Evolutionary conservation across 2,888 invertebrate genomes (phyloP), one percentile per base, ranked within the genome.

Genomic region (Brassicogethes aeneus): DNA sequence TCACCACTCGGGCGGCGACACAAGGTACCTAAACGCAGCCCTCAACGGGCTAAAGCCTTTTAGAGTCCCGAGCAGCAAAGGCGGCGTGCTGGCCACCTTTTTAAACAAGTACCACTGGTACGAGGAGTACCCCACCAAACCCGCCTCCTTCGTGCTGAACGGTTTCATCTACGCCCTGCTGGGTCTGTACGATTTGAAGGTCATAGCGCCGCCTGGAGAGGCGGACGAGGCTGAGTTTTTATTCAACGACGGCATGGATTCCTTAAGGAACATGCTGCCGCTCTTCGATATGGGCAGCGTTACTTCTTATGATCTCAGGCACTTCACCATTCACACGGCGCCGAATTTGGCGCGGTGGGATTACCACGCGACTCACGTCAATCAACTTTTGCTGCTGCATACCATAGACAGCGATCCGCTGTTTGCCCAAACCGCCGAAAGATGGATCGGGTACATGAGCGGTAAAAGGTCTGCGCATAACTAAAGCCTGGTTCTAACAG

Each of bases 291-390:
- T 92, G 10, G 95, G 99, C 15, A 88, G 90, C 41, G 94, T 94
- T 2, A 92, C 94, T 15, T 84, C 91, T 47, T 99, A 99, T 64
- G 99, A 99, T 72, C 75, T 99, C 39, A 74, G 97, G 10, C 99
- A 99, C 66, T 82, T 94, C 60, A 90, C 90, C 1, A 69, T 93
- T 23, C 86, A 88, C 14, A 83, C 86, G 13, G 85, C 90, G 16
- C 93, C 93, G 1, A 99, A 99, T 68, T 74, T 96, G 46, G 99
- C 99, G 0, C 74, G 99, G 41, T 96, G 97, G 94, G 99, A 99
- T 65, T 99, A 99, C 67, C 99, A 99, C 70, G 90, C 94, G 0
- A 95, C 96, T 0, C 99, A 99, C 65, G 86, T 99, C 15, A 96
- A 95, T 71, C 95, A 99, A 62, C 74, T 95, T 48, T 78, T 97